Conservation (phyloP, 2,797 vertebrate genomes). For the Valencia hispanica region DNA sequence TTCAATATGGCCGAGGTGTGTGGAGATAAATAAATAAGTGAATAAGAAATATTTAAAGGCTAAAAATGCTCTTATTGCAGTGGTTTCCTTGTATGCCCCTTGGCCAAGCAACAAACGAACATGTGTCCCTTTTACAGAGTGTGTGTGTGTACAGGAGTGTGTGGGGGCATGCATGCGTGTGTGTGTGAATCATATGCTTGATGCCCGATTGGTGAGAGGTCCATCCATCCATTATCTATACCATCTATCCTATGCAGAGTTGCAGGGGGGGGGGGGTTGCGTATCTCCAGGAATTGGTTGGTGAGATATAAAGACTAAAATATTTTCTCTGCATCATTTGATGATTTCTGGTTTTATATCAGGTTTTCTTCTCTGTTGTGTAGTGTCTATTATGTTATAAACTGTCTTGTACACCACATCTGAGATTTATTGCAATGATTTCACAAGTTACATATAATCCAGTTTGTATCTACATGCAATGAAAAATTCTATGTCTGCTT, state of each 20-base stretch:
- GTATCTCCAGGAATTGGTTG: too few species aligned
- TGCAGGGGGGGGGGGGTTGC: too few species aligned
- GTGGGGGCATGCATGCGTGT: too few species aligned
- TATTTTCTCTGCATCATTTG: not conserved
- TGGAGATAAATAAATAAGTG: conserved; percentile 71
- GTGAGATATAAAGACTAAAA: not conserved
- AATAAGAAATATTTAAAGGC: conserved; percentile 64
- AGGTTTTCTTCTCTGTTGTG: conserved; percentile 13
- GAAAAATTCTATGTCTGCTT: conserved; percentile 32
- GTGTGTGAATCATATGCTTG: not conserved
- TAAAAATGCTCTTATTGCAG: conserved; percentile 76
- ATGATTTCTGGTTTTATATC: conserved; percentile 5
- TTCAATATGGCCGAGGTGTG: conserved; percentile 76
- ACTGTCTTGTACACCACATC: conserved; percentile 20
- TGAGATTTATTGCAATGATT: conserved; percentile 53
- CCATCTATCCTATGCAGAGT: too few species aligned
- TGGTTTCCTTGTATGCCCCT: conserved; percentile 68
- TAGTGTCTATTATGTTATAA: conserved; percentile 42
- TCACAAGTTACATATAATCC: conserved; percentile 15
- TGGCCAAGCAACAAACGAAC: conserved; percentile 67
- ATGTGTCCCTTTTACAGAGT: conserved; percentile 59
- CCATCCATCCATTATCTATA: too few species aligned
- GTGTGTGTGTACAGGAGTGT: not conserved
- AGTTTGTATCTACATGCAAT: conserved; percentile 11
- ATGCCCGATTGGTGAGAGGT: not conserved